Conservation (phyloP, 2,113 vertebrate species). For the Gambusia holbrooki region DNA sequence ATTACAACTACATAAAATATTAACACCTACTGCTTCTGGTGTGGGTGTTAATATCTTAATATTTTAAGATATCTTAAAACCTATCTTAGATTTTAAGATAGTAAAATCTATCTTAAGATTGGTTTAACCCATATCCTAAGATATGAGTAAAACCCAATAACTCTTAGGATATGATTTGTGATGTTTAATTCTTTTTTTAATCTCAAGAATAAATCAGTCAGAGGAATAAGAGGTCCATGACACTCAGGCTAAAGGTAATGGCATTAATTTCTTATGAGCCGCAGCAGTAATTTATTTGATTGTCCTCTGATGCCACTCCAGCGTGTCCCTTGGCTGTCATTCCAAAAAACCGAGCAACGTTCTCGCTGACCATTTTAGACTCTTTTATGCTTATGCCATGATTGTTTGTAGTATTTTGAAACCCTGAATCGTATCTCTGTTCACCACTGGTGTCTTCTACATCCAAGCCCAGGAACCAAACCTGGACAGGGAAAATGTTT, state of each 20-base stretch:
- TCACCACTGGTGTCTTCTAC: background rate
- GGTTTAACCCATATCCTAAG: background rate
- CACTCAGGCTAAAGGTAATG: slow-evolving; percentile 1
- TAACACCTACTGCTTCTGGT: background rate
- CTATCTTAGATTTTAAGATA: too few relatives aligned
- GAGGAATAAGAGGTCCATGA: background rate
- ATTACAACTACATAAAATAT: background rate
- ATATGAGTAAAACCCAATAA: background rate
- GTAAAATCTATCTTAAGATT: too few relatives aligned
- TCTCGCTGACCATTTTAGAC: background rate
- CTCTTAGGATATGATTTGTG: background rate
- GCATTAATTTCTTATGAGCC: slow-evolving; percentile 21
- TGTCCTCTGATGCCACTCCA: background rate
- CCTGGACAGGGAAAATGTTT: background rate
- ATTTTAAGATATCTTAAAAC: too few relatives aligned
- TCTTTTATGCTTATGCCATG: background rate
- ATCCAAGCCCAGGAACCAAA: background rate
- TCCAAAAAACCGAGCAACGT: background rate
- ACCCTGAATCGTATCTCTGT: background rate
- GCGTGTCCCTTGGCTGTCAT: background rate
- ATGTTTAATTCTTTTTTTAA: background rate
- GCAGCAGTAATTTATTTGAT: background rate
- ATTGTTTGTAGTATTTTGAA: background rate
- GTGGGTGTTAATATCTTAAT: too few relatives aligned
- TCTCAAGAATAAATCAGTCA: background rate